Conservation (phyloP, 2,113 vertebrate species). For the Chamaetylas fuelleborni region DNA sequence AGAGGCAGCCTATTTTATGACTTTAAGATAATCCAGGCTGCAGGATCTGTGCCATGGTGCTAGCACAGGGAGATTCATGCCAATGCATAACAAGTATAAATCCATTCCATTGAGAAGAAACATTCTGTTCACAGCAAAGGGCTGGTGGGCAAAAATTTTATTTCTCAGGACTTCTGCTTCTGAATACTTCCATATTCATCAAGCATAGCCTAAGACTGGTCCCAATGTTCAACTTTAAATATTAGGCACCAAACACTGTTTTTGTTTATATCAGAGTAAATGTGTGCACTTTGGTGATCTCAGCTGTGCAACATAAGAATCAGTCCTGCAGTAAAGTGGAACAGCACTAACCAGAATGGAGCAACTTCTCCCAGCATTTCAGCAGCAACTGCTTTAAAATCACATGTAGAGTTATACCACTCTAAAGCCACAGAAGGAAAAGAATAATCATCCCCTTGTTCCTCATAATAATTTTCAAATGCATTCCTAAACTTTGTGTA, state of each 20-base stretch:
- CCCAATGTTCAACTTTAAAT: not conserved
- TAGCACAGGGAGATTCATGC: not conserved
- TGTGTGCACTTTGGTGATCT: not conserved
- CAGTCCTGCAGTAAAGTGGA: not conserved
- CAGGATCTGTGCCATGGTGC: not conserved
- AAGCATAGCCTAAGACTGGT: not conserved
- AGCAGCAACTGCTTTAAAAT: slow-evolving; percentile 22
- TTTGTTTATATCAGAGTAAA: not conserved
- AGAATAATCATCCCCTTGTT: slow-evolving; percentile 26
- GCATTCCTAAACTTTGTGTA: slow-evolving; percentile 57
- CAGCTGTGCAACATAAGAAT: not conserved
- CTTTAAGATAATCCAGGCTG: not conserved
- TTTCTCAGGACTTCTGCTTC: not conserved
- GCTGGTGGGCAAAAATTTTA: not conserved
- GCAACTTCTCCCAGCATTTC: not conserved
- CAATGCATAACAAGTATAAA: not conserved
- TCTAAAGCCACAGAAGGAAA: slow-evolving; percentile 31
- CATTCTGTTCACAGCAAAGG: not conserved
- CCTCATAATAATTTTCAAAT: slow-evolving; percentile 29
- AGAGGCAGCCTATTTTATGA: not conserved
- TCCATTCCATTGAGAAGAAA: not conserved
- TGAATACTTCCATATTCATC: not conserved
- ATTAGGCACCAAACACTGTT: not conserved
- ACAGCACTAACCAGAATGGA: not conserved
- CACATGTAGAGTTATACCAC: not conserved